phyloP scores from a whole-genome alignment of 64 coral and sea anemone species.

The Platygyra sinensis region DNA sequence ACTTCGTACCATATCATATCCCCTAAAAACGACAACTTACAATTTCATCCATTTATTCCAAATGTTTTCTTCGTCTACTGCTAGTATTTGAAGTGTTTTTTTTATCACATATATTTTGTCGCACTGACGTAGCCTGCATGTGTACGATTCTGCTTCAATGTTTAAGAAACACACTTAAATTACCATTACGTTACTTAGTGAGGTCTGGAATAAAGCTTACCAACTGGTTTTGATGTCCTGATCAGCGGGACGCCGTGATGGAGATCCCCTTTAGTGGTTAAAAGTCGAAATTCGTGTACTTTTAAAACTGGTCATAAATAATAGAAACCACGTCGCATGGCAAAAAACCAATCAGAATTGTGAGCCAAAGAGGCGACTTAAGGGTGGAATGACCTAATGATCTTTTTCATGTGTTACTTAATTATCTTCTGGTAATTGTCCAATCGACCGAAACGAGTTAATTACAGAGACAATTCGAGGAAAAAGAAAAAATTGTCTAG shows the following conservation, averaged over 20 bases:
- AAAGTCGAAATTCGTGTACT: not conserved
- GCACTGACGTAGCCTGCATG: not conserved
- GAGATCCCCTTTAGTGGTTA: not conserved
- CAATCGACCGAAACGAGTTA: not conserved
- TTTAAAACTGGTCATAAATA: too few species aligned
- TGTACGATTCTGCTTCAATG: not conserved
- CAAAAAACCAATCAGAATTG: too few species aligned
- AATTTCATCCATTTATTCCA: not conserved
- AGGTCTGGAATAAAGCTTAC: not conserved
- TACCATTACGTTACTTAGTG: not conserved
- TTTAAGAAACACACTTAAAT: not conserved
- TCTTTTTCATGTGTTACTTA: too few species aligned
- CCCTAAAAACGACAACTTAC: not conserved
- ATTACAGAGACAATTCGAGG: not conserved
- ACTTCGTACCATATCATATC: too few species aligned
- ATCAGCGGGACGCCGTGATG: not conserved
- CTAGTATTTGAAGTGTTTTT: not conserved
- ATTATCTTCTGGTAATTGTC: not conserved
- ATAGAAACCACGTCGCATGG: too few species aligned
- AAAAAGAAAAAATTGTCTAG: not conserved
- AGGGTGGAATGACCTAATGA: too few species aligned
- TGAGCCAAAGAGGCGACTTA: too few species aligned
- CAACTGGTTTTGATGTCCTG: not conserved
- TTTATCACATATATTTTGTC: slow-evolving; percentile 4
- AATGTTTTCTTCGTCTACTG: not conserved